Evolutionary conservation across 92 coral and sea anemone species (phyloP).

Genomic region (Parazoanthus atlanticus): DNA sequence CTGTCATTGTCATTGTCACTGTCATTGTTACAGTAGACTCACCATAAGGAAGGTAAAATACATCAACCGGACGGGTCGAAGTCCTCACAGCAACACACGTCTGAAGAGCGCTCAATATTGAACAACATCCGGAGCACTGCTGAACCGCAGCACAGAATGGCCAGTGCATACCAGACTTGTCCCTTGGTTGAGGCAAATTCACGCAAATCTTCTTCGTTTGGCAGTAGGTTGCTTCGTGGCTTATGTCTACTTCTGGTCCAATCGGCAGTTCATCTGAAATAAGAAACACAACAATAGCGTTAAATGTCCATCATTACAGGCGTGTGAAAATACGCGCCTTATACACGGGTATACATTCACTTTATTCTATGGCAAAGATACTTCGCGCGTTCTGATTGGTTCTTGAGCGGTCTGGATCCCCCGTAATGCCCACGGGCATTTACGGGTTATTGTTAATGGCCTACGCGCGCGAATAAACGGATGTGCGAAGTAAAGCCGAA

Average conservation of each 20-base stretch:
- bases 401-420: too few relatives aligned
- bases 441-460: too few relatives aligned
- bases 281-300: too few relatives aligned
- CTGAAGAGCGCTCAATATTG: constrained; percentile 1
- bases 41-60: constrained; percentile 11
- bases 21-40: not conserved
- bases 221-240: constrained; percentile 6
- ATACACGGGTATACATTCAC: too few relatives aligned
- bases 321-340: too few relatives aligned
- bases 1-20: too few relatives aligned
- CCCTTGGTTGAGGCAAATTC: not conserved
- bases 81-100: constrained; percentile 7
- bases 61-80: constrained; percentile 10
- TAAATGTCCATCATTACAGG: too few relatives aligned
- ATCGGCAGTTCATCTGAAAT: not conserved
- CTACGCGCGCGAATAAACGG: too few relatives aligned
- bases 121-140: constrained; percentile 23
- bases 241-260: constrained; percentile 10
- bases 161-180: constrained; percentile 26
- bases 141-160: constrained; percentile 28
- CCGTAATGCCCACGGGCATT: too few relatives aligned
- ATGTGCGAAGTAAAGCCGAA: too few relatives aligned
- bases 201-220: constrained; percentile 9
- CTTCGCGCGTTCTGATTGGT: too few relatives aligned
- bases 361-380: too few relatives aligned